A percentile compares a stretch with the other conserved stretches of the same genome.
These are phyloP conservation scores for Aleiodes leptofemur DNA, from an alignment of 2,888 invertebrate genomes.

Conservation along the genomic window DNA sequence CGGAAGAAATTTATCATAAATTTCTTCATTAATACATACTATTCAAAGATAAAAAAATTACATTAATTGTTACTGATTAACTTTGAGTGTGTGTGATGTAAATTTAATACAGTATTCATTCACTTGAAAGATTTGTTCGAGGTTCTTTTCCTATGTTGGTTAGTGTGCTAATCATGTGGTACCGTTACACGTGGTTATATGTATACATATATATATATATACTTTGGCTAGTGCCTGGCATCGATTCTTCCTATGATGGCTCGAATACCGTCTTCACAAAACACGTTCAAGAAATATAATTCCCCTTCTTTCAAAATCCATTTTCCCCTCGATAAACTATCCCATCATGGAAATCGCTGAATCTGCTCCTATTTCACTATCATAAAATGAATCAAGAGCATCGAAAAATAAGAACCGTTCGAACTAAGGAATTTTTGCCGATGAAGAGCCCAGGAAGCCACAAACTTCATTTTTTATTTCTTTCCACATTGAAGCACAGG, in stretches of 20 bases:
- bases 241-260: slow-evolving; percentile 1
- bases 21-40: not conserved
- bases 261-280: no score
- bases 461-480: not conserved
- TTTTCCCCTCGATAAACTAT: no score
- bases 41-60: slow-evolving; percentile 12
- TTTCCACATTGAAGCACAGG: slow-evolving; percentile 3
- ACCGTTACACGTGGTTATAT: slow-evolving; percentile 53
- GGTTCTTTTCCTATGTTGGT: slow-evolving; percentile 56
- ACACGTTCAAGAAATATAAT: no score
- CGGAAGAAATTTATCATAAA: slow-evolving; percentile 18
- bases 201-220: slow-evolving; percentile 38
- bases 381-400: not conserved
- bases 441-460: not conserved
- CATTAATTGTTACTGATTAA: slow-evolving; percentile 18
- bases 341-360: not conserved
- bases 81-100: slow-evolving; percentile 10
- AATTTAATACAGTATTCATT: slow-evolving; percentile 5
- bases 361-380: not conserved
- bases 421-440: slow-evolving; percentile 2
- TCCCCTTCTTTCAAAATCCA: no score
- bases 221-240: slow-evolving; percentile 11
- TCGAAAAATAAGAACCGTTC: slow-evolving; percentile 4
- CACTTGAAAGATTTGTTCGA: slow-evolving; percentile 15
- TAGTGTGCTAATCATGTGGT: slow-evolving; percentile 63